Evolutionary conservation across 2,888 invertebrate genomes (phyloP), one percentile per base, ranked within the genome.

Genomic region (Ceriagrion tenellum): DNA sequence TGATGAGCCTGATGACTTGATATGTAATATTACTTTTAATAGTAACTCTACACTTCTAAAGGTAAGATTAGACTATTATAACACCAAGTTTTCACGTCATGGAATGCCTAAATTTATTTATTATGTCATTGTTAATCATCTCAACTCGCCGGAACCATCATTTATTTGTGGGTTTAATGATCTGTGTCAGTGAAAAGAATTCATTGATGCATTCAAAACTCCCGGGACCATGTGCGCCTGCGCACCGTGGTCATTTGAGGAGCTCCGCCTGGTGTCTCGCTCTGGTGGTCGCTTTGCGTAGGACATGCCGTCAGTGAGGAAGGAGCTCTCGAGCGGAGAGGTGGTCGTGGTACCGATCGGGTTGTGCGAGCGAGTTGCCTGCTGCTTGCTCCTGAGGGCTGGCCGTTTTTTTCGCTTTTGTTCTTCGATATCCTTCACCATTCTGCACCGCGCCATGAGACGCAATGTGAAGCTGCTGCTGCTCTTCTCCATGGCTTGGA

Each of bases 391-490:
- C n/a, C 26, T 93, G 26, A 4, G 26, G 23, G 40, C 63, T 63
- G 40, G 30, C 12, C 47, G 69, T 93, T 47, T 63, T 63, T 20
- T 40, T 91, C 23, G 59, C 23, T 35, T 63, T n/a, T 93, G 93
- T 93, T 81, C 69, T 18, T 55, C 69, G 23, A 26, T 26, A 69
- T 30, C 55, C 95, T 95, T 95, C 89, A 95, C 40, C 93, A 95
- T 95, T 95, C 81, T 93, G 23, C 95, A 88, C 40, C 88, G 69
- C 90, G 95, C 95, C 96, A 98, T 98, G 98, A 97, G 98, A 96
- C 97, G 98, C 96, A 98, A 98, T 97, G 97, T 97, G 96, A 98
- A 98, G 97, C 97, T 98, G 96, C 97, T 98, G 96, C 97, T 98
- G 96, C 97, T 98, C 96, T 97, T 98, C 96, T 97, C 97, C 96